These are phyloP conservation scores for human (Homo sapiens) DNA, from an alignment of 2,113 vertebrate species.

Conservation along the genomic window DNA sequence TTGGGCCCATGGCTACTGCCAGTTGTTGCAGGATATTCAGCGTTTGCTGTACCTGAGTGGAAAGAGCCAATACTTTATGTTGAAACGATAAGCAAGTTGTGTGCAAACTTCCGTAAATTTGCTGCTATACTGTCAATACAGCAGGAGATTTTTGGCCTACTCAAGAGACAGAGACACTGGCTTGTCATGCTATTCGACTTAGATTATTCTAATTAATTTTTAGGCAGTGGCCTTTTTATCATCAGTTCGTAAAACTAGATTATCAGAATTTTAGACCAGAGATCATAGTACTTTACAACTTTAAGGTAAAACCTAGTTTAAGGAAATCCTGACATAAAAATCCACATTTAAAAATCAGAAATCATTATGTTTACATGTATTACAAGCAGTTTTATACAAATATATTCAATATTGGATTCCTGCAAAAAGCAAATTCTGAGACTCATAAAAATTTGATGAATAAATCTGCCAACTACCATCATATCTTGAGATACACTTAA, in stretches of 20 bases:
- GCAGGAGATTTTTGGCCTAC: not conserved
- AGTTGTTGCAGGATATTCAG: constrained; percentile 95
- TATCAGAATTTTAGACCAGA: constrained; percentile 23
- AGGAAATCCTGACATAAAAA: constrained; percentile 51
- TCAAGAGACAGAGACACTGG: constrained; percentile 6
- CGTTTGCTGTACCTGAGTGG: constrained; percentile 94
- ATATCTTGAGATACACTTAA: constrained; percentile 6
- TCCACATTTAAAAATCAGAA: not conserved
- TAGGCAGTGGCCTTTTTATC: not conserved
- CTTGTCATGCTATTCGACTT: not conserved
- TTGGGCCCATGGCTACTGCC: constrained; percentile 94
- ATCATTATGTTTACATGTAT: not conserved
- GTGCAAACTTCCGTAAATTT: not conserved
- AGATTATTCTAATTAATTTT: constrained; percentile 4
- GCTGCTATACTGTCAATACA: not conserved
- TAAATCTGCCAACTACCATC: not conserved
- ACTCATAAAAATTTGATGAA: constrained; percentile 41
- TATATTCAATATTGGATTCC: constrained; percentile 8
- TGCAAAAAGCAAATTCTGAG: constrained; percentile 30
- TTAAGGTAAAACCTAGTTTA: not conserved
- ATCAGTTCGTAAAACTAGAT: not conserved
- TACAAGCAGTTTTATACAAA: constrained; percentile 15
- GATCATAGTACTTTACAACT: constrained; percentile 8
- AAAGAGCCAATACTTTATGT: constrained; percentile 31
- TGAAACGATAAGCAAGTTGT: not conserved